A percentile compares a stretch with the other conserved stretches of the same genome.
These are phyloP conservation scores for Melieria omissa DNA, from an alignment of 2,888 invertebrate species.

Conservation along the genomic window DNA sequence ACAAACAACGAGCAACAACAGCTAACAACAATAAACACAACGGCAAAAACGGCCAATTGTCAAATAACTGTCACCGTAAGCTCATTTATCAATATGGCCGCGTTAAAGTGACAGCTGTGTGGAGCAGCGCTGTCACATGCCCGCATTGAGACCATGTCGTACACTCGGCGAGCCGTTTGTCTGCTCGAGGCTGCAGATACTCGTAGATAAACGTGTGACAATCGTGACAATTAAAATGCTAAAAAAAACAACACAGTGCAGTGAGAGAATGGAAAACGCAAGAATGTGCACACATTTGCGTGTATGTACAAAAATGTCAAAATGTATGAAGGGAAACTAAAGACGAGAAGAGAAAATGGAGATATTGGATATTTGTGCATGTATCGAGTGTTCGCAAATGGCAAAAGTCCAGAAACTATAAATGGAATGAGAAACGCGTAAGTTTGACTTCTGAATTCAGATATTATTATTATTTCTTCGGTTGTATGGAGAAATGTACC, in stretches of 20 bases:
- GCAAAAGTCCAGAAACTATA: not conserved
- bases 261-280: too few species aligned
- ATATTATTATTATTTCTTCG: not conserved
- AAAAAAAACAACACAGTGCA: not conserved
- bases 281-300: too few species aligned
- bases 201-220: conserved; percentile 12
- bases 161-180: too few species aligned
- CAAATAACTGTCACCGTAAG: conserved; percentile 54
- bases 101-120: conserved; percentile 28
- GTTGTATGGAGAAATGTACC: too few species aligned
- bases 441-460: not conserved
- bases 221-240: conserved; percentile 19
- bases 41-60: conserved; percentile 58
- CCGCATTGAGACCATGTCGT: too few species aligned
- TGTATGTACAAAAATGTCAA: too few species aligned
- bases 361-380: not conserved
- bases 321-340: not conserved
- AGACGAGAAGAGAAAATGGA: not conserved
- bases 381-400: not conserved
- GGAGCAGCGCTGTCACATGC: not conserved
- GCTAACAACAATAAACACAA: conserved; percentile 35
- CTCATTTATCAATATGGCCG: conserved; percentile 51
- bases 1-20: conserved; percentile 33
- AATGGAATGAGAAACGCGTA: not conserved
- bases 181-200: too few species aligned